phyloP scores from a whole-genome alignment of 1,140 invertebrate species.

The Leptopilina clavipes region DNA sequence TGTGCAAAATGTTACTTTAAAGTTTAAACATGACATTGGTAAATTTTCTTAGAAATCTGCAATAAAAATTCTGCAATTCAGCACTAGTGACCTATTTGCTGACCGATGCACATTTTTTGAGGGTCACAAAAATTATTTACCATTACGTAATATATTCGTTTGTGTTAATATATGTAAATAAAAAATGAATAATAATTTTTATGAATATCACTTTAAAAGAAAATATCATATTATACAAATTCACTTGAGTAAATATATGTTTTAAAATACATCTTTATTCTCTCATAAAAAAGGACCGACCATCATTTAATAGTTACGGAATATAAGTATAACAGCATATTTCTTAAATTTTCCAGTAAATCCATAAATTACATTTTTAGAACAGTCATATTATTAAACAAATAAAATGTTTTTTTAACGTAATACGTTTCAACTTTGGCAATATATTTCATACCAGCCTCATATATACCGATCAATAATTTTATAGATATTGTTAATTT shows the following conservation, averaged over 20 bases:
- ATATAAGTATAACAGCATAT: too few species aligned
- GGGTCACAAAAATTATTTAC: neutral
- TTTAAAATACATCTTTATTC: neutral
- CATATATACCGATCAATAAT: too few species aligned
- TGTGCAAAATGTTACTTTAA: neutral
- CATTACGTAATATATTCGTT: neutral
- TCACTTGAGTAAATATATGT: neutral
- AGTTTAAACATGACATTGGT: neutral
- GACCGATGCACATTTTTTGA: neutral
- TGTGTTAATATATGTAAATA: conserved; percentile 9
- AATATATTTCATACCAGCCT: too few species aligned
- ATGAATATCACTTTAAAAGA: neutral
- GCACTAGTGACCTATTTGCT: neutral
- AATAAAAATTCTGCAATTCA: conserved; percentile 1
- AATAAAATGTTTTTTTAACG: too few species aligned
- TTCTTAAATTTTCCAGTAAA: too few species aligned
- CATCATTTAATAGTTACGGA: too few species aligned
- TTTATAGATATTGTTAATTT: too few species aligned
- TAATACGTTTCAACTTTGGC: too few species aligned
- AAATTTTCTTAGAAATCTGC: neutral
- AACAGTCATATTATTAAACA: too few species aligned
- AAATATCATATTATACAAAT: neutral
- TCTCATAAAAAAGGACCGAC: too few species aligned
- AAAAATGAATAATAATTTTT: neutral
- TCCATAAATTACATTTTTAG: too few species aligned